Base-by-base conservation (phyloP, 2,888 invertebrate genomes). In the Stegophylla sp. region DNA sequence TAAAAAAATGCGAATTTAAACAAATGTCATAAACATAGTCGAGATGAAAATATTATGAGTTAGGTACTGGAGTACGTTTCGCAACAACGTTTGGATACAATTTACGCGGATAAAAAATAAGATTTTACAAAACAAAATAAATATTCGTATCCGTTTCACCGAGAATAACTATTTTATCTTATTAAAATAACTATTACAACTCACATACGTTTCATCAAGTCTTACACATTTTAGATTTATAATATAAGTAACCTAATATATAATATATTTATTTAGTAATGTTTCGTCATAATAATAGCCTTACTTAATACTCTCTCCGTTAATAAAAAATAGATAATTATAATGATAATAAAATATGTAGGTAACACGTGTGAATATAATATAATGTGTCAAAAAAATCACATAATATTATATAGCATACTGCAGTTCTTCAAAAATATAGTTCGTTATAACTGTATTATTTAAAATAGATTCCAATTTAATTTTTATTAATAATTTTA, bases 301-400 rank as follows among this genome's bases (percentile, higher is more conserved):
- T 56, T 23, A 56, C 69, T 69, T 53, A 51, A 53, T 69, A 69
- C 69, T 51, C 51, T 53, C 34, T 69, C 69, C 13, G 51, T 34
- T n/a, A 69, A 34, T 23, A 48, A 23, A 67, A 67, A 34, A 53
- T 15, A 51, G 26, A 13, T 53, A 53, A 0, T 69, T 69, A 51
- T 51, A 28, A 13, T 64, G 20, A 51, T 53, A 51, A 69, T 5
- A n/a, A n/a, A n/a, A n/a, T n/a, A n/a, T n/a, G n/a, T n/a, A n/a
- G n/a, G 34, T 69, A 51, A 7, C 20, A 53, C 13, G 34, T 69
- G 17, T 28, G 17, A 17, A 3, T 56, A 20, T 56, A 56, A 26
- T 28, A 28, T 17, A 17, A 61, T 28, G 34, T 61, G 15, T 61
- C n/a, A n/a, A n/a, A 56, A 56, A 56, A 56, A 53, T 23, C 56